Conservation (phyloP, 2,888 invertebrate genomes). For the Erebia palarica region DNA sequence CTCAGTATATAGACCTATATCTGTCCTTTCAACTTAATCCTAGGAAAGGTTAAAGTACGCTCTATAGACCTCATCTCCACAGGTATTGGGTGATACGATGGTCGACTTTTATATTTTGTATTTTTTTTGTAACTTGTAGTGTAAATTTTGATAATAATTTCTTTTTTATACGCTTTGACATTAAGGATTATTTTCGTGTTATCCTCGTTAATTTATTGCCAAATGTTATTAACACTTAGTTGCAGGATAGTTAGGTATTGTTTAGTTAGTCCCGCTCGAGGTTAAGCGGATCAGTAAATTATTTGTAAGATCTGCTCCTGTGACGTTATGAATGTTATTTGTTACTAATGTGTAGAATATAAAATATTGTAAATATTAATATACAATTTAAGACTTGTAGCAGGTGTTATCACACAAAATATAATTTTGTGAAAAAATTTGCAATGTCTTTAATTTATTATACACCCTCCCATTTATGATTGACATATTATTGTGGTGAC, state of each 20-base stretch:
- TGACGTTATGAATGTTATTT: conserved; percentile 82
- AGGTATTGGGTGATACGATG: conserved; percentile 53
- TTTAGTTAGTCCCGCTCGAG: conserved; percentile 30
- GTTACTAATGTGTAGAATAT: conserved; percentile 83
- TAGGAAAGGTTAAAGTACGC: no score
- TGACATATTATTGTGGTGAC: no score
- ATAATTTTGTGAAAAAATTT: conserved; percentile 81
- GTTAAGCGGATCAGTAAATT: conserved; percentile 50
- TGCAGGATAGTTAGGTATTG: conserved; percentile 57
- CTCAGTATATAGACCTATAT: no score
- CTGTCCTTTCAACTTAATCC: no score
- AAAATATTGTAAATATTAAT: conserved; percentile 79
- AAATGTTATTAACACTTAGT: conserved; percentile 78
- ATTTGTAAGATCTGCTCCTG: conserved; percentile 78
- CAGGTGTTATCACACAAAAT: conserved; percentile 84
- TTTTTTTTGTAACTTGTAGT: conserved; percentile 59
- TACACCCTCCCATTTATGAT: neutral
- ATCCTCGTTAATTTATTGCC: conserved; percentile 81
- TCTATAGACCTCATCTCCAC: neutral
- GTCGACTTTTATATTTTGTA: conserved; percentile 67
- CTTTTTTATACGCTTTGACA: conserved; percentile 62
- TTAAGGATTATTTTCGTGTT: conserved; percentile 74
- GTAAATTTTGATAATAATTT: conserved; percentile 57
- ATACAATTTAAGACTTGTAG: conserved; percentile 77
- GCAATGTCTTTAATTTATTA: conserved; percentile 52